phyloP scores from a whole-genome alignment of 2,888 invertebrate species.

The Brassicogethes aeneus region DNA sequence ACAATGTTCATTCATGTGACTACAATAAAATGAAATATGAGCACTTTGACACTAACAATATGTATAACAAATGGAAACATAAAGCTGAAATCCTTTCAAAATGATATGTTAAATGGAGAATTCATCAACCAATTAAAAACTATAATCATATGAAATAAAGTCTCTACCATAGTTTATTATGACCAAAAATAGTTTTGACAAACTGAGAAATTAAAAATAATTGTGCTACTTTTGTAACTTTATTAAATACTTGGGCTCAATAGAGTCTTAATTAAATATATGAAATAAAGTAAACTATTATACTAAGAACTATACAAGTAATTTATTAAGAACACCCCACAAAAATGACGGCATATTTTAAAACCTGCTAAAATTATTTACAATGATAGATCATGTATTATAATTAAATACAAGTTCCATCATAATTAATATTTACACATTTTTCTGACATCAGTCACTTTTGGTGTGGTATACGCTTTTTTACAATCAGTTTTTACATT shows the following conservation, averaged over 20 bases:
- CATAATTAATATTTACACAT: conserved; percentile 27
- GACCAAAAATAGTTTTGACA: too few relatives aligned
- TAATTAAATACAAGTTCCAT: conserved; percentile 20
- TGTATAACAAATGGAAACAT: conserved; percentile 4
- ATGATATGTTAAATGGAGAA: conserved; percentile 12
- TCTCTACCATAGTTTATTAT: too few relatives aligned
- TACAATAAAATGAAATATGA: conserved; percentile 13
- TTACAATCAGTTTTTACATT: conserved; percentile 36
- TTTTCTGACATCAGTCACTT: conserved; percentile 27
- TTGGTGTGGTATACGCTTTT: conserved; percentile 29
- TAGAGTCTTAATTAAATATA: conserved; percentile 32
- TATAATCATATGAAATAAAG: too few relatives aligned
- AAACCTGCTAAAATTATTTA: conserved; percentile 26
- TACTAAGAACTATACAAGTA: conserved; percentile 41
- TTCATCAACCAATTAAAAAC: too few relatives aligned
- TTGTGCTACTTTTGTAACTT: conserved; percentile 40
- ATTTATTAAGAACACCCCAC: conserved; percentile 31
- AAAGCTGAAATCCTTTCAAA: conserved; percentile 5
- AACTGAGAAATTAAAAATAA: conserved; percentile 36
- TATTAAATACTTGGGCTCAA: conserved; percentile 36
- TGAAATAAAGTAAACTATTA: conserved; percentile 35
- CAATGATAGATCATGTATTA: conserved; percentile 24
- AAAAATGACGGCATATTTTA: conserved; percentile 29
- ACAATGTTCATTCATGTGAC: conserved; percentile 13
- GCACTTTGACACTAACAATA: conserved; percentile 10